Conservation (phyloP, 2,888 invertebrate genomes). For the Stegophylla sp. region DNA sequence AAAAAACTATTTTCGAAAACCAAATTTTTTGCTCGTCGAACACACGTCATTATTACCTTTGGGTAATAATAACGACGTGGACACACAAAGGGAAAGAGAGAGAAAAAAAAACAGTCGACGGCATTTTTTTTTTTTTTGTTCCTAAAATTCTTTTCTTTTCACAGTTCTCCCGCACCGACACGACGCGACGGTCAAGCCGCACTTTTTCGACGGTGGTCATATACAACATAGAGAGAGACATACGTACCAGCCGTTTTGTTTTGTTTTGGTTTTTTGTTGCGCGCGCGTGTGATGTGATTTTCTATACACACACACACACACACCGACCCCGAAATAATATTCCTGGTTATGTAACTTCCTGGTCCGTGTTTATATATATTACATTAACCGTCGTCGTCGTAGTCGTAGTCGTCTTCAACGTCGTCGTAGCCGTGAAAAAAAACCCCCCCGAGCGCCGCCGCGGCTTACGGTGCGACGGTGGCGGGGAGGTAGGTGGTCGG, state of each 20-base stretch:
- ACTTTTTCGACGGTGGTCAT: slow-evolving; percentile 22
- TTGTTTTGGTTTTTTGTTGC: slow-evolving; percentile 21
- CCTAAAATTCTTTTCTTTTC: slow-evolving; percentile 21
- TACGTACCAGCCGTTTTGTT: neutral
- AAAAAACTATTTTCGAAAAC: neutral
- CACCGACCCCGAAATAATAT: slow-evolving; percentile 23
- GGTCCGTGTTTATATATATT: slow-evolving; percentile 21
- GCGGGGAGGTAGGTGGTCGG: no score
- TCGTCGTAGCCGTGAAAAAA: neutral
- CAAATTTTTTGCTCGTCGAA: neutral
- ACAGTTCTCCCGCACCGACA: neutral
- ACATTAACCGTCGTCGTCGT: neutral
- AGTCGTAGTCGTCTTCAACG: neutral
- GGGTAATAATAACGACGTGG: neutral
- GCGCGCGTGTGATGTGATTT: neutral
- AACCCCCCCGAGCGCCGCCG: neutral
- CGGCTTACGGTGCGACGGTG: neutral
- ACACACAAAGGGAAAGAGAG: neutral
- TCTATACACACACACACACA: neutral
- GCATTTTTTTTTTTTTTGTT: slow-evolving; percentile 50
- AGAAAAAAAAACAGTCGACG: slow-evolving; percentile 34
- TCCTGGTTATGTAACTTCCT: slow-evolving; percentile 55
- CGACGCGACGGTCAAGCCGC: no score
- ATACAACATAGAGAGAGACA: no score
- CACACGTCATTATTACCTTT: neutral